Evolutionary conservation across 2,113 vertebrate species (phyloP), one percentile per base, ranked within the genome.

Genomic region (Bungarus multicinctus): DNA sequence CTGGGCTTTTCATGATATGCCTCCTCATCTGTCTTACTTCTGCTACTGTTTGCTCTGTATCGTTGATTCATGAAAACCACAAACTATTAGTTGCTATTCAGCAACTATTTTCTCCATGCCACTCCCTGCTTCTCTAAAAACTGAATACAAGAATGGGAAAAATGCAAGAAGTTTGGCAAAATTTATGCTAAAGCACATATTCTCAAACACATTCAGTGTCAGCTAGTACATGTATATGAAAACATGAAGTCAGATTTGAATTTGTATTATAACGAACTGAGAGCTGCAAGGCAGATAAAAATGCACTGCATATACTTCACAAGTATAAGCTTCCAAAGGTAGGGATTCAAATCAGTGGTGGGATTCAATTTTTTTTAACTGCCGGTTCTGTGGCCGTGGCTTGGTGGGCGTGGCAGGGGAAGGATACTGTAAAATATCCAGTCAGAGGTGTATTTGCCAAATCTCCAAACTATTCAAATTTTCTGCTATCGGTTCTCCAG

Each of bases 31-130:
- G n/a, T 89, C 94, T 92, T 91, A 91, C 39, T 64, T 88, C 88
- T 92, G 92, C 89, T 87, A 85, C 91, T 53, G 88, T 87, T 54
- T 85, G 95, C 94, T 92, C 93, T 39, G 58, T 93, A 55, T 90
- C 52, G 45, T 92, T 52, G 92, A 43, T 91, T 93, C 91, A 92
- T 88, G 74, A 87, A 74, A 95, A 89, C 53, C 89, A 55, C 39
- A 92, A 93, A 89, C 93, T 89, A 47, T 25, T 89, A 89, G 60
- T 47, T 92, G 1, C 87, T 85, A 11, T 34, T 92, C 52, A 1
- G 4, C 1, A 30, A 89, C 50, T 39, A 23, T 54, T 87, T 69
- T 85, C 85, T 52, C 58, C 55, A 45, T 55, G 55, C 69, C 89
- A 39, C 86, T 93, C 81, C 43, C 87, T 54, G 89, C 86, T 85